Evolutionary conservation across 2,113 vertebrate species (phyloP).

Genomic region (Sus scrofa): DNA sequence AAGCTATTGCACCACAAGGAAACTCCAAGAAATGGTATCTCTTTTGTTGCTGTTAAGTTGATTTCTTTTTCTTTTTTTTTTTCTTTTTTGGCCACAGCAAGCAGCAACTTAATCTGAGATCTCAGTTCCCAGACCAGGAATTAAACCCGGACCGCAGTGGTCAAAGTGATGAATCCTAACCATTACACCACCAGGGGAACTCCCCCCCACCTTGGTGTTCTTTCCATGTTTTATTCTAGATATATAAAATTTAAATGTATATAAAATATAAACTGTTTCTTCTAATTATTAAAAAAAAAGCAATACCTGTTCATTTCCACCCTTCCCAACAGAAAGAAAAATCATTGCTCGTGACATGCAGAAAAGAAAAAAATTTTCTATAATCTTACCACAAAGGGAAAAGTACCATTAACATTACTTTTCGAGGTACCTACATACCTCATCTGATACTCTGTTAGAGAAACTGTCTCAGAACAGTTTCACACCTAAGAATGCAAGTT

Average conservation of each 20-base stretch:
- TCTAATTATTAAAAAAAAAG: conserved; percentile 24
- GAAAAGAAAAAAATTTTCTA: conserved; percentile 29
- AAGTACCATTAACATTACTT: conserved; percentile 14
- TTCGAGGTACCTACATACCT: not conserved
- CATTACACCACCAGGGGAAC: no score
- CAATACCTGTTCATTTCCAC: not conserved
- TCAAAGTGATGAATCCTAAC: no score
- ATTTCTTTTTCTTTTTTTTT: no score
- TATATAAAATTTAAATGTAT: not conserved
- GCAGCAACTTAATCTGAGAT: no score
- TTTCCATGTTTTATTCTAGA: not conserved
- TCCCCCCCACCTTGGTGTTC: not conserved
- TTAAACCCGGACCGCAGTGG: no score
- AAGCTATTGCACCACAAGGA: no score
- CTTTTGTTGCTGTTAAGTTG: no score
- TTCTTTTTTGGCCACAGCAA: no score
- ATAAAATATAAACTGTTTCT: not conserved
- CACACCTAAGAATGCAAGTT: not conserved
- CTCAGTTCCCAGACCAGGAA: no score
- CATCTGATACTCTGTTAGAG: not conserved
- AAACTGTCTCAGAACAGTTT: conserved; percentile 27
- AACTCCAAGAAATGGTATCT: no score
- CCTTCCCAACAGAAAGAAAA: not conserved
- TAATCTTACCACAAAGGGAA: conserved; percentile 42
- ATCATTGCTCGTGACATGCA: not conserved